phyloP scores from a whole-genome alignment of 2,888 invertebrate genomes.

The Eupithecia subumbrata region DNA sequence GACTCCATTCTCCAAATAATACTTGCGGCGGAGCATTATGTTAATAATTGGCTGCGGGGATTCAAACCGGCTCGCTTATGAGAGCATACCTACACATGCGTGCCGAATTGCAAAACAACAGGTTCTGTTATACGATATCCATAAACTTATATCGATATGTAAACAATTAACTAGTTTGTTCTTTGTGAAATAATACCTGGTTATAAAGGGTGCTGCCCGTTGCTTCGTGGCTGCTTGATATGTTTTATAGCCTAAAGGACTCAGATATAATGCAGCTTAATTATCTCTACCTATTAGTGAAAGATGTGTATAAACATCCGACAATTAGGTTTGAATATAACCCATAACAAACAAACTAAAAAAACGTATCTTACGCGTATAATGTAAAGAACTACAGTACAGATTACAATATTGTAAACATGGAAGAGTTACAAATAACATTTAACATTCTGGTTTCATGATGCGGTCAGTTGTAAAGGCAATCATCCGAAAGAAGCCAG shows the following conservation, averaged over 20 bases:
- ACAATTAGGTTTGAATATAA: neutral
- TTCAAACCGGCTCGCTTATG: slow-evolving; percentile 54
- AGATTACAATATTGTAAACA: slow-evolving; percentile 39
- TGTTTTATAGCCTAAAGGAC: neutral
- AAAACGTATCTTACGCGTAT: neutral
- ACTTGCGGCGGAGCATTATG: slow-evolving; percentile 64
- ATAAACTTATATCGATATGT: slow-evolving; percentile 64
- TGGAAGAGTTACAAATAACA: slow-evolving; percentile 40
- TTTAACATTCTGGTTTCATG: slow-evolving; percentile 44
- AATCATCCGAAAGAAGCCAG: slow-evolving; percentile 52
- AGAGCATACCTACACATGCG: slow-evolving; percentile 60
- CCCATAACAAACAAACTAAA: neutral
- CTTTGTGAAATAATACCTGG: slow-evolving; percentile 41
- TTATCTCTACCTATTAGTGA: neutral
- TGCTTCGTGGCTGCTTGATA: neutral
- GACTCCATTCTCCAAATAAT: slow-evolving; percentile 69
- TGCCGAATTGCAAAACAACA: slow-evolving; percentile 72
- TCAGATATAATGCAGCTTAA: neutral
- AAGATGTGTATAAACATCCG: neutral
- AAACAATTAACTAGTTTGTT: slow-evolving; percentile 53
- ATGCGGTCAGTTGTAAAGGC: slow-evolving; percentile 45
- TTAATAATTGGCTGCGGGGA: slow-evolving; percentile 70
- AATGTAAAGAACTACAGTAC: neutral
- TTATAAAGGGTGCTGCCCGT: slow-evolving; percentile 42
- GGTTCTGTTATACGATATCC: slow-evolving; percentile 61